Evolutionary conservation across 2,797 vertebrate genomes (phyloP), one percentile per base, ranked within the genome.

Genomic region (Chrosomus eos): DNA sequence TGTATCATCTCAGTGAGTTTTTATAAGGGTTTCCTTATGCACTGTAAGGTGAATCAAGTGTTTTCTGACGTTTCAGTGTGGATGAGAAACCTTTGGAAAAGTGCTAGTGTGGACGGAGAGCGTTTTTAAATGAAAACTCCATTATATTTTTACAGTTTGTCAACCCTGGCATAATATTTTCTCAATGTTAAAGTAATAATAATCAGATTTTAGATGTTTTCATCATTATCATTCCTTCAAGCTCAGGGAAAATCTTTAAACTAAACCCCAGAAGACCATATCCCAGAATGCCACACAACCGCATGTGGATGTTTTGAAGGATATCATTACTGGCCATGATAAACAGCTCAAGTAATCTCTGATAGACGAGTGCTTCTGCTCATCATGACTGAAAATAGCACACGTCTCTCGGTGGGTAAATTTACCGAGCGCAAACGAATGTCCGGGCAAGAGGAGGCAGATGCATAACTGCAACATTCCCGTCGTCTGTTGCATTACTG

Each of bases 381-480:
- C 71, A 26, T 43, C 28, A 2, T 16, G 51, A 64, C 23, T 83
- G 7, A 68, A 67, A 83, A 83, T 83, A 83, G 62, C 72, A 64
- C 70, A 2, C 4, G 10, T 60, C 68, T 72, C 38, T 81, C 6
- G 51, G 62, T 21, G 62, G 62, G 43, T 80, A 36, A 48, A 80
- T 68, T 55, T 70, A 38, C 23, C 13, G 64, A 36, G 13, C 19
- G 31, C 55, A 74, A 40, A 71, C 3, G 21, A 58, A 60, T 58
- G 53, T 28, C 19, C 23, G 9, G n/a, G n/a, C 26, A 53, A 21
- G 48, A 23, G 72, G 72, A 87, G 83, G 78, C 73, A 62, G 75
- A 83, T 67, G 71, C 64, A 76, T 80, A 85, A 79, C 85, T 85
- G 64, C 43, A 55, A 84, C 86, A 88, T 88, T 86, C 88, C 74